Conservation (phyloP, 2,888 invertebrate genomes). For the Panopea generosa region DNA sequence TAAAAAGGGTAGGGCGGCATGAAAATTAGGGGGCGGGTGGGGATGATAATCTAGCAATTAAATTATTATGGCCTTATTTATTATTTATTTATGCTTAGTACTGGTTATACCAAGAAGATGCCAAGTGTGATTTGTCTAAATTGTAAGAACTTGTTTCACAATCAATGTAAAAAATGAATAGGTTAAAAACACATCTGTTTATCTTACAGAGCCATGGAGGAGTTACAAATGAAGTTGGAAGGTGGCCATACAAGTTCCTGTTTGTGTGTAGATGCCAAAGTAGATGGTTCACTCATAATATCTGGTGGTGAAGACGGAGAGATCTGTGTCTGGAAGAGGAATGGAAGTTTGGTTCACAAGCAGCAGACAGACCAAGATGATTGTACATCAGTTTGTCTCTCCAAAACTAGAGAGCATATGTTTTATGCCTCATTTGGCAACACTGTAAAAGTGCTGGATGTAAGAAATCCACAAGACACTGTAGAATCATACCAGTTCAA, state of each 20-base stretch:
- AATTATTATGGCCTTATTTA: too few species aligned
- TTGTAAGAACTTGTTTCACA: too few species aligned
- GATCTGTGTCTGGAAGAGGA: constrained; percentile 74
- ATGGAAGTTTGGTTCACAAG: constrained; percentile 67
- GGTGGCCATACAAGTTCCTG: constrained; percentile 75
- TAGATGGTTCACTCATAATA: constrained; percentile 63
- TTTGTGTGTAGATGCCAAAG: constrained; percentile 74
- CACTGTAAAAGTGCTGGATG: constrained; percentile 73
- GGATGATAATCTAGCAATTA: too few species aligned
- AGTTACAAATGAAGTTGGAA: constrained; percentile 38
- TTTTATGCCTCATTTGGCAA: constrained; percentile 78
- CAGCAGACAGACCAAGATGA: constrained; percentile 68
- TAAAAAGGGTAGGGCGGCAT: too few species aligned
- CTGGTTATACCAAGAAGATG: too few species aligned
- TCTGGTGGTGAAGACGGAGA: constrained; percentile 79
- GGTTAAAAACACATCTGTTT: background rate
- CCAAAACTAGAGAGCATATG: constrained; percentile 71
- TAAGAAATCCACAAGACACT: constrained; percentile 67
- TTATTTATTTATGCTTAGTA: too few species aligned
- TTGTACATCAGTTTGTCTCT: constrained; percentile 78
- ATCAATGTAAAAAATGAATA: too few species aligned
- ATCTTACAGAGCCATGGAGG: constrained; percentile 15
- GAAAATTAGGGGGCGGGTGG: too few species aligned
- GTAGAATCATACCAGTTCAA: constrained; percentile 73
- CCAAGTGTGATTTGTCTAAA: too few species aligned